Percentiles rank a stretch among this genome's conserved stretches.
Conservation (phyloP, 2,888 invertebrate species). For the Melinopterus prodromus region DNA sequence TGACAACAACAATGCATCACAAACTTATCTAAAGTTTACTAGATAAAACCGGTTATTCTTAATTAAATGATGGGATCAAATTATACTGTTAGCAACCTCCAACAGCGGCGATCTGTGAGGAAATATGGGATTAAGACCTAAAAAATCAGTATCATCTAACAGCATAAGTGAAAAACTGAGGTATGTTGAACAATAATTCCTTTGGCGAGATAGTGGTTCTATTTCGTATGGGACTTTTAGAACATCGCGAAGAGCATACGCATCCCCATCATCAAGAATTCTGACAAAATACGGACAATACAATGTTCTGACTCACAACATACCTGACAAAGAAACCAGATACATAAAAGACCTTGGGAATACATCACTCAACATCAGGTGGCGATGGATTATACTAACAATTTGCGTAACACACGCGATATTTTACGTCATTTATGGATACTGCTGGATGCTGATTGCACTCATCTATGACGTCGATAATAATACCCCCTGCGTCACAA, state of each 20-base stretch:
- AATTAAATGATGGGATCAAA: no score
- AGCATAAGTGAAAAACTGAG: no score
- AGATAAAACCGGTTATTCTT: no score
- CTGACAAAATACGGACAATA: slow-evolving; percentile 58
- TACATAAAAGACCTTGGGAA: slow-evolving; percentile 66
- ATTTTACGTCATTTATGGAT: slow-evolving; percentile 41
- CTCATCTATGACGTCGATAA: slow-evolving; percentile 26
- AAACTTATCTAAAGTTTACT: no score
- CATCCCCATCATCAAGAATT: slow-evolving; percentile 55
- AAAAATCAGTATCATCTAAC: no score
- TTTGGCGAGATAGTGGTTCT: no score
- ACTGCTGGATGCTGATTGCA: slow-evolving; percentile 41
- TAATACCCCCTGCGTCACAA: slow-evolving; percentile 47
- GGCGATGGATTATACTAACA: slow-evolving; percentile 73
- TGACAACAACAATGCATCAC: no score
- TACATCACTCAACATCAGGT: slow-evolving; percentile 74
- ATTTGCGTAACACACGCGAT: slow-evolving; percentile 49
- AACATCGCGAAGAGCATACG: slow-evolving; percentile 17
- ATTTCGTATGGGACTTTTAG: neutral
- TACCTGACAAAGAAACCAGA: slow-evolving; percentile 47
- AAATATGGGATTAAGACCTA: no score
- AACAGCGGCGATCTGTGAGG: no score
- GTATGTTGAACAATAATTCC: no score
- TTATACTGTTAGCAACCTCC: no score
- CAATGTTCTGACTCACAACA: slow-evolving; percentile 37